Conservation (phyloP, 2,797 vertebrate genomes). For the Antennarius maculatus region DNA sequence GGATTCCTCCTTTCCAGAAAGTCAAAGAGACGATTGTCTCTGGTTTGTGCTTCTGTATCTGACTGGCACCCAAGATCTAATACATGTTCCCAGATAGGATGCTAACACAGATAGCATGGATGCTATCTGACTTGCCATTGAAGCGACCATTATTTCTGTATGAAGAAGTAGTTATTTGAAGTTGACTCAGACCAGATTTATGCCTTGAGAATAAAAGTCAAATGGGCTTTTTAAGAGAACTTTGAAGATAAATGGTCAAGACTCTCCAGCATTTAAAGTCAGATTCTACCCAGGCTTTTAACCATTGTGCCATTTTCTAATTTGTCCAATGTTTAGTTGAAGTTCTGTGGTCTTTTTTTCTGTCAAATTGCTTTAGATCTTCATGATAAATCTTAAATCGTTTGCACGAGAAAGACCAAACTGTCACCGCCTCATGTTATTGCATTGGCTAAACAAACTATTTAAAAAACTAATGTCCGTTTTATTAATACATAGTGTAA, state of each 20-base stretch:
- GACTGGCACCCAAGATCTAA: slow-evolving; percentile 26
- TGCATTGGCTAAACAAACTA: slow-evolving; percentile 13
- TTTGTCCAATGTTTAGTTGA: slow-evolving; percentile 19
- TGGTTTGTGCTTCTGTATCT: slow-evolving; percentile 33
- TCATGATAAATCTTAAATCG: slow-evolving; percentile 33
- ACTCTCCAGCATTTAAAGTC: slow-evolving; percentile 30
- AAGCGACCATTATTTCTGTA: slow-evolving; percentile 45
- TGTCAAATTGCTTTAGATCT: slow-evolving; percentile 41
- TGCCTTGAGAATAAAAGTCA: slow-evolving; percentile 38
- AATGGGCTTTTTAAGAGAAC: slow-evolving; percentile 42
- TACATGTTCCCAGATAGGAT: slow-evolving; percentile 52
- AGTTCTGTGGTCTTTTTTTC: slow-evolving; percentile 9
- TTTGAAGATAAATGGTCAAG: slow-evolving; percentile 46
- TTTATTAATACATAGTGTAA: slow-evolving; percentile 42
- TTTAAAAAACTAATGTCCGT: slow-evolving; percentile 22
- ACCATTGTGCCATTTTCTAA: background rate
- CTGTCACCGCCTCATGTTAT: background rate
- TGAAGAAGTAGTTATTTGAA: slow-evolving; percentile 53
- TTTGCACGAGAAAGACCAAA: slow-evolving; percentile 6
- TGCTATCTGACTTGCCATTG: slow-evolving; percentile 47
- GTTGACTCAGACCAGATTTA: slow-evolving; percentile 39
- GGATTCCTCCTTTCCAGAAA: slow-evolving; percentile 35
- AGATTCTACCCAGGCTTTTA: slow-evolving; percentile 32
- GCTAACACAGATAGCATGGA: slow-evolving; percentile 31
- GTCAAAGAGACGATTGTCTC: slow-evolving; percentile 38